Evolutionary conservation across 2,113 vertebrate species (phyloP), one percentile per base, ranked within the genome.

Genomic region (Leptobrachium leishanense): DNA sequence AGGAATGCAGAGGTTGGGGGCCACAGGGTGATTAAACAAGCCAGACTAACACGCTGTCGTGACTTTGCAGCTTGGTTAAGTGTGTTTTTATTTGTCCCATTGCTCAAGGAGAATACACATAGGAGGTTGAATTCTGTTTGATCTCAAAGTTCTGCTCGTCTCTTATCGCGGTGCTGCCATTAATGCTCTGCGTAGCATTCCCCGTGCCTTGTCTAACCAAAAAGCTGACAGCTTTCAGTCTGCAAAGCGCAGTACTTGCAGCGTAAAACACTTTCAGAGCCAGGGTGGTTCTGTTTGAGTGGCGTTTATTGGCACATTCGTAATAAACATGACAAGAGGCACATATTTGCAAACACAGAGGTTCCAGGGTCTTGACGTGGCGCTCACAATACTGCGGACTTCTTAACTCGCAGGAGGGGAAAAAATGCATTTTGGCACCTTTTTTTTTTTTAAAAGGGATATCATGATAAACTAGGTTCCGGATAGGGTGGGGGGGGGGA

Each of bases 281-380:
- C 1, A 43, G 6, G 41, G n/a, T n/a, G n/a, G 3, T 68, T 54
- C 43, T 41, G 39, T 11, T 11, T 40, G 53, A 39, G 66, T 44
- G 54, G 12, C 1, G 1, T 79, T 84, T 64, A 82, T 67, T 83
- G 85, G 85, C 82, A 85, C 72, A 80, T 84, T 85, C 82, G 85
- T 75, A 77, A 81, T 0, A 83, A 87, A 88, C 85, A 83, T 50
- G 85, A 85, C 9, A 78, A 77, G 84, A 88, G 85, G 78, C 84
- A 85, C 85, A 79, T 82, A 59, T 11, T 59, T 54, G 6, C 6
- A 11, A 11, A 59, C 4, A 59, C 55, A 10, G 55, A 7, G 20
- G 13, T 11, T 59, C 13, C 55, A 59, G 55, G 10, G 46, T 12
- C 6, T 59, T 4, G 13, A 12, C 55, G 3, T 31, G 20, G 20